Evolutionary conservation across 2,797 vertebrate genomes (phyloP).

Genomic region (Lithobates sylvaticus): DNA sequence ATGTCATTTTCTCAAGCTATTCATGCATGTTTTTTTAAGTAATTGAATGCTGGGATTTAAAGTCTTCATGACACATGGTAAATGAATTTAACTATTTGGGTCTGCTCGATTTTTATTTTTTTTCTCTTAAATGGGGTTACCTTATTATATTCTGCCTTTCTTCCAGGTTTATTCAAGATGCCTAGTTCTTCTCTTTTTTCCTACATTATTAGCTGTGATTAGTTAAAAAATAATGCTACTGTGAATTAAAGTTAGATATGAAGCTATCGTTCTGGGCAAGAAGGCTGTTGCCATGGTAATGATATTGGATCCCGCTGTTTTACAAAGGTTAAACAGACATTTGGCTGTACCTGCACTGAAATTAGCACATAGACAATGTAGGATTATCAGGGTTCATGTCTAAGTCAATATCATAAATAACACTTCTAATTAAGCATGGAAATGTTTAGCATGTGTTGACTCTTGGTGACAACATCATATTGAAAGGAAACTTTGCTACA

Average conservation of each 20-base stretch:
- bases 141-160: constrained; percentile 4
- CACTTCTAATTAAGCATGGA: constrained; percentile 1
- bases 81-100: constrained; percentile 71
- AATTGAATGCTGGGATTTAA: constrained; percentile 70
- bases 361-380: background rate
- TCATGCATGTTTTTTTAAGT: constrained; percentile 64
- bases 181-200: constrained; percentile 15
- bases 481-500: background rate
- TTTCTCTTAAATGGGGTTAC: background rate
- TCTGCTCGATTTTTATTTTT: constrained; percentile 23
- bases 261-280: constrained; percentile 9
- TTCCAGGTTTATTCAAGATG: constrained; percentile 11
- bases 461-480: background rate
- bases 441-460: background rate
- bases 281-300: constrained; percentile 24
- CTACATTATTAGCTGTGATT: constrained; percentile 44
- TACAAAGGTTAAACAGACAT: constrained; percentile 16
- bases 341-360: background rate
- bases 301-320: constrained; percentile 5
- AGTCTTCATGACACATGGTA: constrained; percentile 60
- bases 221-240: constrained; percentile 34
- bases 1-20: constrained; percentile 76
- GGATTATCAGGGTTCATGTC: background rate
- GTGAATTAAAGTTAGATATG: constrained; percentile 25
- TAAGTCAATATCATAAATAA: constrained; percentile 1